Base-by-base conservation (phyloP, 2,888 invertebrate genomes). In the Nomada lathburiana region DNA sequence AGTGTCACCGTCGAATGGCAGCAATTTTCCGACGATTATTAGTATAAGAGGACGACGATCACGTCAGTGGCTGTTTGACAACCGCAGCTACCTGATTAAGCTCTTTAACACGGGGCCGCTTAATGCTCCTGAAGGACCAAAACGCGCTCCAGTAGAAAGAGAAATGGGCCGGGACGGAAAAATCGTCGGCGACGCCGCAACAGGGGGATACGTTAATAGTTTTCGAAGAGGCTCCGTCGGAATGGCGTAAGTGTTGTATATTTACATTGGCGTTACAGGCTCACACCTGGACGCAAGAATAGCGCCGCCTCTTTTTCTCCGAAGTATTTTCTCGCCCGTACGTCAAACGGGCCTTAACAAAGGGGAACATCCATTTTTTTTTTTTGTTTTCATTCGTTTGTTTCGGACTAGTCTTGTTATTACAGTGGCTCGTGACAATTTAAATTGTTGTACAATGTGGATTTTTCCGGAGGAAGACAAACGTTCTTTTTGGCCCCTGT, bases 271-370 rank as follows among this genome's bases (percentile, higher is more conserved):
- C 90, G 90, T 89, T 93, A 92, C 91, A 93, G 89, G 71, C 90
- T 92, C 87, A 88, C 93, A 93, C 93, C 93, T 93, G 93, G 93
- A 85, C 88, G 86, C 90, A 89, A 89, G 90, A 93, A 93, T 93
- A 93, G 92, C 90, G 83, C 76, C 86, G 86, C 78, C 77, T 86
- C 82, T 83, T 85, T 82, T 82, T 85, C 82, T 50, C 74, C 82
- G 76, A 85, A 84, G 80, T 82, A 86, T 88, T 86, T 84, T 85
- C 82, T 82, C 79, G 80, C 53, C 72, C 68, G 74, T 62, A 55
- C 84, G 76, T 82, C 86, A 81, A 75, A 55, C 76, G 50, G 16
- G 26, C 50, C 62, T 75, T 77, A 78, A 86, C 88, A 88, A 88
- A 86, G 83, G 76, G 77, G 69, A 81, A 79, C 57, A 47, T 74